phyloP scores from a whole-genome alignment of 1,140 invertebrate genomes.

The Varroa destructor region DNA sequence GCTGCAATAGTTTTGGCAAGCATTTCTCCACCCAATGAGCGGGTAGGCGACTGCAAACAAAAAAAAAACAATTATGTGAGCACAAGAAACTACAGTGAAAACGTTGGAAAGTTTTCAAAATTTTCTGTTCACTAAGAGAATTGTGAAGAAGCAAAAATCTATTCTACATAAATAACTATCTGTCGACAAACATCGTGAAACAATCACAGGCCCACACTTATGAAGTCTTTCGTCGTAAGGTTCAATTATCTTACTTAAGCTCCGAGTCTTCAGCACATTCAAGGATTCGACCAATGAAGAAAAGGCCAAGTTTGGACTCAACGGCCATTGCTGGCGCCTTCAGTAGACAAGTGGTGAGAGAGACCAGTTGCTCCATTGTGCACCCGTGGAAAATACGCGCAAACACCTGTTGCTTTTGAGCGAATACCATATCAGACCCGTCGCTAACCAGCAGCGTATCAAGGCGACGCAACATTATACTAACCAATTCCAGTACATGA shows the following conservation, averaged over 20 bases:
- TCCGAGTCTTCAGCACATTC: slow-evolving; percentile 1
- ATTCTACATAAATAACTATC: too few species aligned
- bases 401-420: slow-evolving; percentile 4
- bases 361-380: slow-evolving; percentile 5
- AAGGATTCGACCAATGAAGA: slow-evolving; percentile 11
- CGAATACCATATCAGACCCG: slow-evolving; percentile 14
- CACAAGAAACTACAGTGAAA: too few species aligned
- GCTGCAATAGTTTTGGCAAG: slow-evolving; percentile 1
- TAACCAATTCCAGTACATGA: slow-evolving; percentile 7
- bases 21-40: slow-evolving; percentile 5
- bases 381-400: slow-evolving; percentile 7
- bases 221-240: too few species aligned
- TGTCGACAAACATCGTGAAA: too few species aligned
- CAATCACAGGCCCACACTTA: too few species aligned
- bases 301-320: slow-evolving; percentile 22
- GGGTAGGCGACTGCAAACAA: too few species aligned
- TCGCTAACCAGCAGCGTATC: slow-evolving; percentile 2
- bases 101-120: too few species aligned
- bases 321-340: neutral
- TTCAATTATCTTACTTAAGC: neutral
- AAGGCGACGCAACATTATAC: neutral
- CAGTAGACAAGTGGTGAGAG: slow-evolving; percentile 5
- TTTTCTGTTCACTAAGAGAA: too few species aligned
- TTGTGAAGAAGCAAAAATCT: too few species aligned
- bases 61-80: too few species aligned